These are phyloP conservation scores for Phoenicopterus ruber DNA, from an alignment of 2,113 vertebrate species.

Conservation along the genomic window DNA sequence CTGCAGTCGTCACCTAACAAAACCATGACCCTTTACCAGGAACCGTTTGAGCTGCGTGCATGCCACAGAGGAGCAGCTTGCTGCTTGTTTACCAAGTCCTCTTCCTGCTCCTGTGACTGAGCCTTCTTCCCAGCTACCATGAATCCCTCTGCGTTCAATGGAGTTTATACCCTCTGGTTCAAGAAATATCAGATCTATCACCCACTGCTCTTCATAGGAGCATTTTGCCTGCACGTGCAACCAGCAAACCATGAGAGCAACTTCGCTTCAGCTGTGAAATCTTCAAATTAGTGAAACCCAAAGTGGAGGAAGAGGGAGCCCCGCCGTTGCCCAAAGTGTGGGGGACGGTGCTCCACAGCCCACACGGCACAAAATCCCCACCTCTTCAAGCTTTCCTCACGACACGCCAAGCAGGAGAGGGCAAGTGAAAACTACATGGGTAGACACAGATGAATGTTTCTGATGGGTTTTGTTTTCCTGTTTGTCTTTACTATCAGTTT, in stretches of 20 bases:
- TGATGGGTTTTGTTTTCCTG: background rate
- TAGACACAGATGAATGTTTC: background rate
- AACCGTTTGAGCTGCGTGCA: accelerated
- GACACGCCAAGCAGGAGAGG: background rate
- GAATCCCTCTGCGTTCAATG: background rate
- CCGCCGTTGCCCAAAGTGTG: background rate
- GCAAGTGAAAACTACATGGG: background rate
- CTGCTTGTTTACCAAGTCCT: background rate
- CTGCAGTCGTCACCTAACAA: background rate
- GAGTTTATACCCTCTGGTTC: background rate
- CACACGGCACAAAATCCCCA: background rate
- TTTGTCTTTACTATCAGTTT: constrained; percentile 76
- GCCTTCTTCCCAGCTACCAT: background rate
- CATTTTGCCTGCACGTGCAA: background rate
- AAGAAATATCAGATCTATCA: background rate
- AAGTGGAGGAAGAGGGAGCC: background rate
- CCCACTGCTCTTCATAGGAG: background rate
- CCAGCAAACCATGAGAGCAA: background rate
- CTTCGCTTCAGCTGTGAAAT: background rate
- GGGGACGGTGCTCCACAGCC: background rate
- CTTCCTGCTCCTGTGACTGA: background rate
- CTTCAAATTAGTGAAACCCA: background rate
- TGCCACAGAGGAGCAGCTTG: background rate
- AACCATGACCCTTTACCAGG: background rate
- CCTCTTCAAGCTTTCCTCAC: background rate